Conservation (phyloP, 2,888 invertebrate genomes). For the Physocephala rufipes region DNA sequence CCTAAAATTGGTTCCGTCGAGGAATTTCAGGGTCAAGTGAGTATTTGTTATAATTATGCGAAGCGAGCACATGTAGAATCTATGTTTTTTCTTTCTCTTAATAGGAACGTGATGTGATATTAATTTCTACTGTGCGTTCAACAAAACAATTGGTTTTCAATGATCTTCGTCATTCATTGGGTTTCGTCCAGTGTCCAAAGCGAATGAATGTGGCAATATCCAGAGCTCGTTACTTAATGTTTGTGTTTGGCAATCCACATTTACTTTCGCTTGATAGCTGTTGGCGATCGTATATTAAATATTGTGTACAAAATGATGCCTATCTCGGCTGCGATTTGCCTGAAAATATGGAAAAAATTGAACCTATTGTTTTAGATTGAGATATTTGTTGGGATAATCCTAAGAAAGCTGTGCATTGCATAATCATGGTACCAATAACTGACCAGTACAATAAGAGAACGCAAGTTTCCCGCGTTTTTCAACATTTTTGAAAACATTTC, state of each 20-base stretch:
- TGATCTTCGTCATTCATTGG: constrained; percentile 71
- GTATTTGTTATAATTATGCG: constrained; percentile 4
- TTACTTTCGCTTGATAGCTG: constrained; percentile 72
- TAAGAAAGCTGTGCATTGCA: too few species aligned
- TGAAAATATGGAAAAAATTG: constrained; percentile 34
- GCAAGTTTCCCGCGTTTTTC: too few species aligned
- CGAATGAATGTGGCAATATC: constrained; percentile 91
- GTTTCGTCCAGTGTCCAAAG: constrained; percentile 79
- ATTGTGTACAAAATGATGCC: constrained; percentile 72
- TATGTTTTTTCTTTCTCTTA: not conserved
- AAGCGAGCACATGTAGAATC: not conserved
- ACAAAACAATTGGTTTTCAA: constrained; percentile 61
- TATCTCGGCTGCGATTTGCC: constrained; percentile 78
- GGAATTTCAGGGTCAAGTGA: constrained; percentile 87
- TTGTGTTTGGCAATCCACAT: constrained; percentile 86
- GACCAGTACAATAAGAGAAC: too few species aligned
- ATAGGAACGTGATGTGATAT: constrained; percentile 69
- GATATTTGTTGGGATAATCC: too few species aligned
- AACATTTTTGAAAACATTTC: too few species aligned
- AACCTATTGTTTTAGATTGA: not conserved
- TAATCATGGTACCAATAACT: too few species aligned
- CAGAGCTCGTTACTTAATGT: constrained; percentile 76
- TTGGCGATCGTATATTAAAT: constrained; percentile 75
- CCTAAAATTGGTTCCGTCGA: constrained; percentile 84
- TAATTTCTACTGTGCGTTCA: constrained; percentile 77